Evolutionary conservation across 2,888 invertebrate species (phyloP).

Genomic region (Drosophila antonietae): DNA sequence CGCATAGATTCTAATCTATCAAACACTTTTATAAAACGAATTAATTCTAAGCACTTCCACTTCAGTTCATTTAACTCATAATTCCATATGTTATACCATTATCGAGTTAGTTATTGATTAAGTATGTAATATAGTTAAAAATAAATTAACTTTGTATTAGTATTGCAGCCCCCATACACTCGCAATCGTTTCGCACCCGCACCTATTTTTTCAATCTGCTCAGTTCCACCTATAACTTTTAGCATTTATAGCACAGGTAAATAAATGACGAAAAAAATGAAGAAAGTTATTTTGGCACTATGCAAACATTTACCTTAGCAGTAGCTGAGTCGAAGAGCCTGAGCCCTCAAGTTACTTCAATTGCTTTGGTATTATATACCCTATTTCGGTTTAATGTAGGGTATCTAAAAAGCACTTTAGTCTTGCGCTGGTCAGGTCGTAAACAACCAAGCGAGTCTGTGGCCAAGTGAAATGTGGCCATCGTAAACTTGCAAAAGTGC

Average conservation of each 20-base stretch:
- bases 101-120: neutral
- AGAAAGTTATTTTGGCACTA: neutral
- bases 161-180: neutral
- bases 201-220: neutral
- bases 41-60: neutral
- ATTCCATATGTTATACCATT: neutral
- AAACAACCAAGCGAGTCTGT: conserved; percentile 46
- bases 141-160: neutral
- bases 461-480: conserved; percentile 46
- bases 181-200: neutral
- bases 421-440: conserved; percentile 45
- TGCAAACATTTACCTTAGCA: neutral
- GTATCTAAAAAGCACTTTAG: conserved; percentile 54
- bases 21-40: neutral
- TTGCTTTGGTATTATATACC: conserved; percentile 28
- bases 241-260: neutral
- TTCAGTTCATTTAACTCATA: neutral
- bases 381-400: conserved; percentile 19
- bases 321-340: neutral
- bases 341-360: neutral
- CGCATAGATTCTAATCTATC: neutral
- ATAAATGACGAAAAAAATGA: neutral
- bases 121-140: neutral
- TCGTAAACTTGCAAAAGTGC: conserved; percentile 61
- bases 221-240: neutral